A percentile compares a stretch with the other conserved stretches of the same genome.
phyloP scores from a whole-genome alignment of 2,888 invertebrate species.

The Octonoba sinensis region DNA sequence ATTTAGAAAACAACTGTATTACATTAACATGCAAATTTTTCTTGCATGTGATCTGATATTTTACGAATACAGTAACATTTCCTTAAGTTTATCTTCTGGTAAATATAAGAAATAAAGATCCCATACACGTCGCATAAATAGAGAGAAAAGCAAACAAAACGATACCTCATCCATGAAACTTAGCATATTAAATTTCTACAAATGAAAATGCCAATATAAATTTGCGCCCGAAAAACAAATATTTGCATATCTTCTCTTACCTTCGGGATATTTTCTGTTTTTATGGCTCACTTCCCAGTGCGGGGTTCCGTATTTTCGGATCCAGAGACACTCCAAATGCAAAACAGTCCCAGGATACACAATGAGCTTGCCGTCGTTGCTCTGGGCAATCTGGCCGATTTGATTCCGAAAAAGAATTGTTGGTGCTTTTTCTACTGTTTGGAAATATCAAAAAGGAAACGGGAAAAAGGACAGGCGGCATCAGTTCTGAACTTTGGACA shows the following conservation, averaged over 20 bases:
- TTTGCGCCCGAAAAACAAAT: too few species aligned
- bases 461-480: slow-evolving; percentile 1
- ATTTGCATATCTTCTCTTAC: slow-evolving; percentile 31
- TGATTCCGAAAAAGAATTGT: slow-evolving; percentile 86
- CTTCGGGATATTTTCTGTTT: slow-evolving; percentile 80
- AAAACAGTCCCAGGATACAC: slow-evolving; percentile 87
- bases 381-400: slow-evolving; percentile 86
- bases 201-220: too few species aligned
- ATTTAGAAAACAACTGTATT: too few species aligned
- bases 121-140: too few species aligned
- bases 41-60: too few species aligned
- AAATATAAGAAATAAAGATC: too few species aligned
- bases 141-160: too few species aligned
- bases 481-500: slow-evolving; percentile 3
- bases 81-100: too few species aligned
- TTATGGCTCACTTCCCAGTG: slow-evolving; percentile 78
- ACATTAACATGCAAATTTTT: too few species aligned
- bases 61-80: too few species aligned
- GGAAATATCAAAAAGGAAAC: slow-evolving; percentile 25
- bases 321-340: slow-evolving; percentile 91
- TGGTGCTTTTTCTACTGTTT: slow-evolving; percentile 84
- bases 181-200: too few species aligned
- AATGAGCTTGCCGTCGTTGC: slow-evolving; percentile 85
- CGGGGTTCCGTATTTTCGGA: slow-evolving; percentile 85
- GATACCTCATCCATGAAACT: too few species aligned